phyloP scores from a whole-genome alignment of 2,113 vertebrate species.

The Turdus rufiventris region DNA sequence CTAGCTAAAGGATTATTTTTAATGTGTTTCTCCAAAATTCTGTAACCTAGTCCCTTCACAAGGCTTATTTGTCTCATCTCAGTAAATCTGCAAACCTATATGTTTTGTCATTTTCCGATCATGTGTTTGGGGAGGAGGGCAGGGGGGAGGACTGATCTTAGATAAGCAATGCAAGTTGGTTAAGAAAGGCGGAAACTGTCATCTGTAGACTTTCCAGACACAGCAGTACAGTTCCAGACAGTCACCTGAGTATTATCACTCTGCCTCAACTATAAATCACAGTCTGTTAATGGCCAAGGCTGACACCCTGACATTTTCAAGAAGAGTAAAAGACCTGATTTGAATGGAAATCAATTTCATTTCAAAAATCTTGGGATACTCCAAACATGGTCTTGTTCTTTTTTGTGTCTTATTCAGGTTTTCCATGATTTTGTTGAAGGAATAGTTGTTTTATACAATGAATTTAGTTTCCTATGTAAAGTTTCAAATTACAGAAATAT shows the following conservation, averaged over 20 bases:
- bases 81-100: conserved; percentile 47
- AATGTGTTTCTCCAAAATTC: conserved; percentile 10
- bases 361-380: conserved; percentile 62
- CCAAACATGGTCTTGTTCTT: background rate
- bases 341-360: conserved; percentile 79
- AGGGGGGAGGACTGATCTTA: background rate
- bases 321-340: conserved; percentile 75
- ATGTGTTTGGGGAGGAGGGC: background rate
- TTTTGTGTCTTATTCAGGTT: conserved; percentile 27
- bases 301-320: conserved; percentile 78
- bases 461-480: background rate
- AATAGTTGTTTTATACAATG: background rate
- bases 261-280: conserved; percentile 76
- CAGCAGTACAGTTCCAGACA: conserved; percentile 79
- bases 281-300: conserved; percentile 60
- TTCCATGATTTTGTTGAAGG: conserved; percentile 15
- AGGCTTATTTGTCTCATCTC: conserved; percentile 37
- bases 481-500: background rate
- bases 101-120: conserved; percentile 58
- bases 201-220: conserved; percentile 79
- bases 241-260: conserved; percentile 81
- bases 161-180: conserved; percentile 44
- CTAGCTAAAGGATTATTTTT: conserved; percentile 49
- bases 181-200: conserved; percentile 56
- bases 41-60: background rate